Percentiles rank a stretch among this genome's conserved stretches.
Evolutionary conservation across 2,888 invertebrate species (phyloP).

Genomic region (Ormia ochracea): DNA sequence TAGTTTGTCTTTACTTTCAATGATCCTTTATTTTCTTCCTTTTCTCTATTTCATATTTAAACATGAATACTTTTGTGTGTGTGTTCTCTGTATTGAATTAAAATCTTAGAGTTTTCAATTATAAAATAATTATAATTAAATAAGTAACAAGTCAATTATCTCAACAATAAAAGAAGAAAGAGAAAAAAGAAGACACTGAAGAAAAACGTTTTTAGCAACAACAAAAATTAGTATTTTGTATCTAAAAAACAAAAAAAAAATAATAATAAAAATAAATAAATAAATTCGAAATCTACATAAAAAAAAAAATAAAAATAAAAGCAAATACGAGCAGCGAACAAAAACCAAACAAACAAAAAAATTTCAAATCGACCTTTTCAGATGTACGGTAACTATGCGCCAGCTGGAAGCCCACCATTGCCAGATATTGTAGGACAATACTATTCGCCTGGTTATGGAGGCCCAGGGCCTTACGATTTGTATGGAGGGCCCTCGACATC

Average conservation of each 20-base stretch:
- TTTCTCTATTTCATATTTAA: not conserved
- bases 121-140: slow-evolving; percentile 22
- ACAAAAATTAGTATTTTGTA: slow-evolving; percentile 31
- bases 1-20: not conserved
- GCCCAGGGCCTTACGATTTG: slow-evolving; percentile 67
- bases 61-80: slow-evolving; percentile 54
- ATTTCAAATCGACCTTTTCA: slow-evolving; percentile 77
- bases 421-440: slow-evolving; percentile 77
- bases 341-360: slow-evolving; percentile 64
- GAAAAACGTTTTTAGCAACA: slow-evolving; percentile 39
- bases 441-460: slow-evolving; percentile 66
- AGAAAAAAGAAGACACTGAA: slow-evolving; percentile 63
- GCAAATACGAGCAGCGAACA: slow-evolving; percentile 47
- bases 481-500: slow-evolving; percentile 72
- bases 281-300: slow-evolving; percentile 34
- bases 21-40: not conserved
- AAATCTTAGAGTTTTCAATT: slow-evolving; percentile 52
- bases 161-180: slow-evolving; percentile 47
- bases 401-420: slow-evolving; percentile 76
- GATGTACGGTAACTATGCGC: slow-evolving; percentile 77
- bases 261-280: slow-evolving; percentile 33
- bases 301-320: slow-evolving; percentile 40
- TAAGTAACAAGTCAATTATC: slow-evolving; percentile 58
- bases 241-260: slow-evolving; percentile 48
- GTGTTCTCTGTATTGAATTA: slow-evolving; percentile 62